Base-by-base conservation (phyloP, 2,113 vertebrate genomes). In the Scortum barcoo region DNA sequence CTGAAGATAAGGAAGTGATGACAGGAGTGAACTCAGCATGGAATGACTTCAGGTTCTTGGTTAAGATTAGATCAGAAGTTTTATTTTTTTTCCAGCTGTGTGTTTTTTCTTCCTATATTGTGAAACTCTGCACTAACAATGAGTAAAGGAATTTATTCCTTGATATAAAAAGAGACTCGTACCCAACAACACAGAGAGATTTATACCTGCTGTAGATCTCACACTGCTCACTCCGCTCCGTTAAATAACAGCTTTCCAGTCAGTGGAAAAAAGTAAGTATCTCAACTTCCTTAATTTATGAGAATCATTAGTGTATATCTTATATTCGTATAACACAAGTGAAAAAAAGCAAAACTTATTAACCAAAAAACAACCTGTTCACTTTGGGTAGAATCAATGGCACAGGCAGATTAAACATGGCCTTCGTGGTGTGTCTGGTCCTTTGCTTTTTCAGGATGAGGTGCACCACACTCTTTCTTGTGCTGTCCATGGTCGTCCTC, bases 391-490 rank as follows among this genome's bases (percentile, higher is more conserved):
- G 36, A 51, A 8, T 69, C 11, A 3, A 26, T 19, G n/a, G 17
- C 13, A 36, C 30, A 17, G 22, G 12, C 7, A 38, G 9, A 2
- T 8, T n/a, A 13, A 50, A 68, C 11, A 16, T 51, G 38, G 38
- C 38, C 42, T 44, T n/a, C 38, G 28, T 12, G 11, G 0, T 40
- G 9, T 38, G 22, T 24, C 54, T 44, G 3, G 17, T 9, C 28
- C 24, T 81, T 36, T 9, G n/a, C n/a, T 38, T 12, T 78, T 62
- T 54, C 58, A 91, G 82, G 76, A 89, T 89, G 84, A 87, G 51
- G 84, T 26, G 0, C 7, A 30, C 62, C 9, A 1, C n/a, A 36
- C 1, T 88, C 46, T 86, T 87, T n/a, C 78, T 91, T 1, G 81
- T 85, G 58, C 3, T 83, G 78, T 53, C 81, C 1, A 58, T 90